Evolutionary conservation across 1,140 invertebrate species (phyloP).

Genomic region (Mylabris phalerata): DNA sequence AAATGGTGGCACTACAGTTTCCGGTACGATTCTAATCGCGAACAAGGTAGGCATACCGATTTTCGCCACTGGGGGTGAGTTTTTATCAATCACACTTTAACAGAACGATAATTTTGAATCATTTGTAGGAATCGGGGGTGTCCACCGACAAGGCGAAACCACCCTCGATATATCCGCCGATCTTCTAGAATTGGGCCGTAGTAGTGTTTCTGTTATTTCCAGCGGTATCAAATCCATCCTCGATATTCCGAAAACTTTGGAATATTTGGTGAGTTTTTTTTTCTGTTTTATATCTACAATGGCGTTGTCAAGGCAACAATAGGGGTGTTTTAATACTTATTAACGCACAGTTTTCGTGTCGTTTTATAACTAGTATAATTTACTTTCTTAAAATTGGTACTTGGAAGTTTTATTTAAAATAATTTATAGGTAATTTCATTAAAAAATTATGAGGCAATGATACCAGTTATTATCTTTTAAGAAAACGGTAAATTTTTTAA

Average conservation of each 20-base stretch:
- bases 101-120: neutral
- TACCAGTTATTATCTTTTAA: too few species aligned
- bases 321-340: too few species aligned
- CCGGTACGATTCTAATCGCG: conserved; percentile 85
- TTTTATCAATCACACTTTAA: neutral
- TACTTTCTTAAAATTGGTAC: too few species aligned
- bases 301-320: too few species aligned
- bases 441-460: too few species aligned
- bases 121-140: conserved; percentile 72
- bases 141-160: conserved; percentile 79
- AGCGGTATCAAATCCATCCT: conserved; percentile 97
- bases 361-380: too few species aligned
- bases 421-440: too few species aligned
- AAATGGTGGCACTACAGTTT: conserved; percentile 93
- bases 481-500: too few species aligned
- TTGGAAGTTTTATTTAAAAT: too few species aligned
- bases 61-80: conserved; percentile 81
- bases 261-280: conserved; percentile 69
- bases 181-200: conserved; percentile 81
- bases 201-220: conserved; percentile 83
- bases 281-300: conserved; percentile 1
- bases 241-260: conserved; percentile 89
- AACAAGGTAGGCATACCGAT: conserved; percentile 76
- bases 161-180: conserved; percentile 94
- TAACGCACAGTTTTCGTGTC: too few species aligned